Conservation (phyloP, 2,797 vertebrate genomes). For the Sorex maritimensis region DNA sequence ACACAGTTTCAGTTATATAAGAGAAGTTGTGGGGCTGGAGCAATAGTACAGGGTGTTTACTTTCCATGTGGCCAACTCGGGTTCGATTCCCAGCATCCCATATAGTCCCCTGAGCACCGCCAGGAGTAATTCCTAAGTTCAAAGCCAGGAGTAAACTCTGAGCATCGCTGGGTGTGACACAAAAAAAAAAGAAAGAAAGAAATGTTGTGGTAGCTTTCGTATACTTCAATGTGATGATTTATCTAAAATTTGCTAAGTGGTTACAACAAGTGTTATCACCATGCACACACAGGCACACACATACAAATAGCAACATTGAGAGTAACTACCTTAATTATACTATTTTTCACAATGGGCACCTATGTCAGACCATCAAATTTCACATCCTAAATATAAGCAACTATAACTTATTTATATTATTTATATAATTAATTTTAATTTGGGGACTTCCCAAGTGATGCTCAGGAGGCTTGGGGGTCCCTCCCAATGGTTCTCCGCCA, state of each 20-base stretch:
- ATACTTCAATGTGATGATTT: not conserved
- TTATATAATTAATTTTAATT: no score
- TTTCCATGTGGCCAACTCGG: no score
- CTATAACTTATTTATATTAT: no score
- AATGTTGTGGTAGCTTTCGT: not conserved
- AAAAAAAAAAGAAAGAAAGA: not conserved
- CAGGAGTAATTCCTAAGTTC: no score
- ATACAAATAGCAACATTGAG: not conserved
- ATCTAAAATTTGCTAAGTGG: not conserved
- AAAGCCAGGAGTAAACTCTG: no score
- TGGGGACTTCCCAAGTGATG: no score
- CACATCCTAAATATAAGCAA: not conserved
- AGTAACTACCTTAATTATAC: not conserved
- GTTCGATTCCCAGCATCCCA: no score
- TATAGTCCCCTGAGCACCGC: no score
- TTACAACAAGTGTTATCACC: not conserved
- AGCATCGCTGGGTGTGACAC: no score
- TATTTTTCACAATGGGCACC: not conserved
- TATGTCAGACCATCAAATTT: slow-evolving; percentile 8
- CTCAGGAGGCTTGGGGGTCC: no score
- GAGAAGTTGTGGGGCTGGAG: not conserved
- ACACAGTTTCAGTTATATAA: slow-evolving; percentile 28
- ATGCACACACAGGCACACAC: not conserved
- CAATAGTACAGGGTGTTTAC: no score
- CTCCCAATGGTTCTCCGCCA: no score